Evolutionary conservation across 2,797 vertebrate genomes (phyloP).

Genomic region (Eulemur rubriventer): DNA sequence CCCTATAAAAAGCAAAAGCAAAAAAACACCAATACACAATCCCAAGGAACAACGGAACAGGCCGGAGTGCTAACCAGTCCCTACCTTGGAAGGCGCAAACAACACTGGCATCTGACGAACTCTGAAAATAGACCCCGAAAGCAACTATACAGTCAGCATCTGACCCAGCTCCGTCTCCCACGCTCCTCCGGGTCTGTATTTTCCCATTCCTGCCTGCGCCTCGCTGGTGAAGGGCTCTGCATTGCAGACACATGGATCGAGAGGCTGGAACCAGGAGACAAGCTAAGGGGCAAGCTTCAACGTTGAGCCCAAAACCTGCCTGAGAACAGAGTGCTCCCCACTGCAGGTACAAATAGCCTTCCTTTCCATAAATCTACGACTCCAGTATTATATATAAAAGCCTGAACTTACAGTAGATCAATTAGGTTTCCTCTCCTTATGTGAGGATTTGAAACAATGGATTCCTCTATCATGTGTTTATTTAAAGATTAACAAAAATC

Average conservation of each 20-base stretch:
- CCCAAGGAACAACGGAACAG: neutral
- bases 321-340: neutral
- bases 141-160: neutral
- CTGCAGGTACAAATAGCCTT: neutral
- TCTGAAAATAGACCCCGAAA: neutral
- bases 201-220: neutral
- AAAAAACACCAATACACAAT: neutral
- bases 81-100: neutral
- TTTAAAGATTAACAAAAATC: conserved; percentile 23
- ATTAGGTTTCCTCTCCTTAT: neutral
- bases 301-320: neutral
- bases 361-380: neutral
- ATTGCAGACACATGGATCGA: too few species aligned
- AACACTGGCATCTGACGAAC: rapidly evolving
- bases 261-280: neutral
- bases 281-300: neutral
- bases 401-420: neutral
- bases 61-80: neutral
- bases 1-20: neutral
- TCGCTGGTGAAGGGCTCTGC: neutral
- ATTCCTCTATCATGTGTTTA: neutral
- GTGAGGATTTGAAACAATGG: neutral
- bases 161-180: neutral
- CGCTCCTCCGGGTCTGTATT: neutral
- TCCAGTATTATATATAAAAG: neutral